Percentiles rank a stretch among this genome's conserved stretches.
Conservation (phyloP, 2,888 invertebrate species). For the Temnothorax rugatulus region DNA sequence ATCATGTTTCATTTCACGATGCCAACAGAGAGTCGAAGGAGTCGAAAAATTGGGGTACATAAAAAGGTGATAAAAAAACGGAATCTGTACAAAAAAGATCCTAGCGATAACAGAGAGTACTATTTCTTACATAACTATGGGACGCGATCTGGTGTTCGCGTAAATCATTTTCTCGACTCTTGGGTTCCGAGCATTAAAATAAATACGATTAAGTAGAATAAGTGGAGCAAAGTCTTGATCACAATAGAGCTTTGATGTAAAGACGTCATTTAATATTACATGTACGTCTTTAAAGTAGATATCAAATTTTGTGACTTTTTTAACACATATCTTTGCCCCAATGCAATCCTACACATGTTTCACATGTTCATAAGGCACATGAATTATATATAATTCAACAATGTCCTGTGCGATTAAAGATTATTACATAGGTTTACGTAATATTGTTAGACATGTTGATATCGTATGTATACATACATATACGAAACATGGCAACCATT, state of each 20-base stretch:
- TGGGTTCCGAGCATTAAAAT: slow-evolving; percentile 41
- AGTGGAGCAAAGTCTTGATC: slow-evolving; percentile 18
- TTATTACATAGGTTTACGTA: slow-evolving; percentile 7
- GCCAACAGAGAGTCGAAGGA: not conserved
- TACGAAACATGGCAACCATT: slow-evolving; percentile 23
- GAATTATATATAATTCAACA: slow-evolving; percentile 23
- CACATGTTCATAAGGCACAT: slow-evolving; percentile 40
- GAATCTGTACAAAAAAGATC: not conserved
- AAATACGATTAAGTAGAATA: slow-evolving; percentile 43
- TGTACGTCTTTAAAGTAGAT: slow-evolving; percentile 14
- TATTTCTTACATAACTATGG: not conserved
- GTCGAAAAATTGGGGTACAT: not conserved
- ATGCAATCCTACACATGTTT: not conserved
- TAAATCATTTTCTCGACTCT: slow-evolving; percentile 17
- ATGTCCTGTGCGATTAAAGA: not conserved
- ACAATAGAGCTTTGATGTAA: slow-evolving; percentile 41
- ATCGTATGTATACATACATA: not conserved
- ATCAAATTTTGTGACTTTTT: not conserved
- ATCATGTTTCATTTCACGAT: not conserved
- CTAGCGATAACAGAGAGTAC: not conserved
- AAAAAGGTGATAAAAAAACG: not conserved
- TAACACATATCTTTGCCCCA: not conserved
- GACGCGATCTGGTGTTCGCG: not conserved
- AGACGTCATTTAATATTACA: slow-evolving; percentile 11
- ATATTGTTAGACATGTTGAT: not conserved